Conservation (phyloP, 2,888 invertebrate genomes). For the Drosophila picticornis region DNA sequence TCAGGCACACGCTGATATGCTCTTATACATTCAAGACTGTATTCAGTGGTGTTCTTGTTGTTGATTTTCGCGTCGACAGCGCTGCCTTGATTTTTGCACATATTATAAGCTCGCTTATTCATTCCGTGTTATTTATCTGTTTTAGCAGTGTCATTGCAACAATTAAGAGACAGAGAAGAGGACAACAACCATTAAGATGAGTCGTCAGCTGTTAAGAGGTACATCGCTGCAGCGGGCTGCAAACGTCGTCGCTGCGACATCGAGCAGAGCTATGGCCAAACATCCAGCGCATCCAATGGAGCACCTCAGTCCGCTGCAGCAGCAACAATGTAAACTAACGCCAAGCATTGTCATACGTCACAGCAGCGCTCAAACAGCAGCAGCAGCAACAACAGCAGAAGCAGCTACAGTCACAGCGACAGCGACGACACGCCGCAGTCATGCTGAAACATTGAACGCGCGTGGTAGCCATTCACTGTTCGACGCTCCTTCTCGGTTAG, state of each 20-base stretch:
- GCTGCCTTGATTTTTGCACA: conserved; percentile 40
- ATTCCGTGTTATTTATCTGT: conserved; percentile 22
- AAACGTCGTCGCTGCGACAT: conserved; percentile 22
- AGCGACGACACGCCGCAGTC: conserved; percentile 70
- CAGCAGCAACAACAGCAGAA: conserved; percentile 15
- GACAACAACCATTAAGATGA: conserved; percentile 60
- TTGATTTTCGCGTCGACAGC: not conserved
- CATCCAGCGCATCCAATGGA: conserved; percentile 25
- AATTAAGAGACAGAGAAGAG: not conserved
- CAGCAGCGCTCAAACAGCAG: conserved; percentile 55
- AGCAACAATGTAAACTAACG: conserved; percentile 54
- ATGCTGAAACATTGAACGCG: conserved; percentile 73
- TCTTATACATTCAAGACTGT: conserved; percentile 52
- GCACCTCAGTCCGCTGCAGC: conserved; percentile 49
- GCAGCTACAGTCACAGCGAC: conserved; percentile 46
- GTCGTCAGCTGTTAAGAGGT: conserved; percentile 76
- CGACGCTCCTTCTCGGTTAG: conserved; percentile 65
- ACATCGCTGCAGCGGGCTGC: conserved; percentile 64
- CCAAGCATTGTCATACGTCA: conserved; percentile 74
- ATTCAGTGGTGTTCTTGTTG: not conserved
- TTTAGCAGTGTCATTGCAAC: conserved; percentile 12
- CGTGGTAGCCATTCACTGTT: conserved; percentile 63
- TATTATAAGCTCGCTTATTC: conserved; percentile 7
- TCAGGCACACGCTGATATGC: conserved; percentile 23
- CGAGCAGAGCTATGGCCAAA: conserved; percentile 16